Evolutionary conservation across 92 coral and sea anemone genomes (phyloP), one percentile per base, ranked within the genome.

Genomic region (Paramuricea clavata): DNA sequence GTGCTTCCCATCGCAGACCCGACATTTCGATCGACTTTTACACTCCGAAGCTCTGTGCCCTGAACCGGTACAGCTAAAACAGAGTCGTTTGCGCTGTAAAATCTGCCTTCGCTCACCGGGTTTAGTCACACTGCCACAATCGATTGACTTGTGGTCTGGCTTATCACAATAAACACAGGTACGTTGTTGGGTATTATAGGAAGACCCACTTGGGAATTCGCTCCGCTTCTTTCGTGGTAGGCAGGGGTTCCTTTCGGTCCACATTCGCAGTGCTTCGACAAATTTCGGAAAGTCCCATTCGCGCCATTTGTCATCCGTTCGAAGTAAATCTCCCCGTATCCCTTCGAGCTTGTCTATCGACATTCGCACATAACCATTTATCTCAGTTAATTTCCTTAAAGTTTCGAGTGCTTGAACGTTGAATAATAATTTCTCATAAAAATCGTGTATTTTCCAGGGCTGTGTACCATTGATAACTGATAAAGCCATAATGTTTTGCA

Each of bases 31-130:
- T 22, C 74, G 36, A 67, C 74, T 27, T 61, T 67, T 27, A 35
- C 74, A 27, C 15, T 31, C 74, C 25, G 74, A 31, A n/a, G 74
- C 36, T 67, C 74, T 12, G 41, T 67, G 74, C 74, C 74, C 44
- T 67, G 74, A 67, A 2, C 41, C 74, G 22, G 62, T 54, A 54
- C 62, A 54, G 62, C 17, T 54, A 21, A 54, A 21, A 54, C 62
- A 54, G 27, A 67, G 74, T 3, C 74, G 74, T 22, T 67, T 67
- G 0, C 44, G 21, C 25, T 67, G 41, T 3, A 61, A 16, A 31
- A 61, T 25, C 35, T 61, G 30, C 35, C 69, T 61, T 61, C 69
- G 30, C 35, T 25, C 69, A 25, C 11, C 25, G 12, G 35, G 31
- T 25, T 7, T 31, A 1, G 35, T 13, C 19, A 61, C 69, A 25